Base-by-base conservation (phyloP, 2,888 invertebrate species). In the Himalopsyche kuldschensis region DNA sequence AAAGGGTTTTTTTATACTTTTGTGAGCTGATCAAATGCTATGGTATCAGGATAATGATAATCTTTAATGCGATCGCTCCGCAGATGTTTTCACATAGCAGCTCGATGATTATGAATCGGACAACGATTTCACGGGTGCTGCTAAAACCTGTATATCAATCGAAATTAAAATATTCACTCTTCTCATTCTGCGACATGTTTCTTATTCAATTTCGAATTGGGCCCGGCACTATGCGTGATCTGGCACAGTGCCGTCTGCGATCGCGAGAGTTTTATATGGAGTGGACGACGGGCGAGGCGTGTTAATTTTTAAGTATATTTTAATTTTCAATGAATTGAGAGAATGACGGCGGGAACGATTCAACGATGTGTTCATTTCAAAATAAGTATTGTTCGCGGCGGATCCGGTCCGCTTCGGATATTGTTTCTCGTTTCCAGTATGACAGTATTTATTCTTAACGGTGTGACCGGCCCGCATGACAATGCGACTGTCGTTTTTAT, bases 361-460 rank as follows among this genome's bases (percentile, higher is more conserved):
- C 69, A 30, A 69, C 15, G 27, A 84, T 82, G 85, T 85, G 85
- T 85, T 85, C 85, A 84, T 83, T 78, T 84, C 55, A 80, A 79
- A 76, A 35, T 83, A 80, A 85, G 85, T 85, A 85, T 85, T 85
- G 82, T 85, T 82, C 84, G 75, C 80, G 75, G 41, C 20, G 63
- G 63, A 80, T 17, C 75, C 78, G 79, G 30, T 31, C 24, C 27
- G 78, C 20, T 48, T 55, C 46, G 80, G 79, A 47, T 77, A 20
- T 69, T 55, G 27, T 82, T 82, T 79, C 31, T 69, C 27, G 69
- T 69, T 69, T 69, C 69, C 69, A 69, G 69, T 76, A 35, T 32
- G 76, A 41, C 27, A 76, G 76, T 76, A 76, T 76, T 76, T 76
- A 76, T 76, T 76, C 76, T 76, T 24, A 35, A 76, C 32, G 76